phyloP scores from a whole-genome alignment of 2,797 vertebrate species.

The Micromesistius poutassou region DNA sequence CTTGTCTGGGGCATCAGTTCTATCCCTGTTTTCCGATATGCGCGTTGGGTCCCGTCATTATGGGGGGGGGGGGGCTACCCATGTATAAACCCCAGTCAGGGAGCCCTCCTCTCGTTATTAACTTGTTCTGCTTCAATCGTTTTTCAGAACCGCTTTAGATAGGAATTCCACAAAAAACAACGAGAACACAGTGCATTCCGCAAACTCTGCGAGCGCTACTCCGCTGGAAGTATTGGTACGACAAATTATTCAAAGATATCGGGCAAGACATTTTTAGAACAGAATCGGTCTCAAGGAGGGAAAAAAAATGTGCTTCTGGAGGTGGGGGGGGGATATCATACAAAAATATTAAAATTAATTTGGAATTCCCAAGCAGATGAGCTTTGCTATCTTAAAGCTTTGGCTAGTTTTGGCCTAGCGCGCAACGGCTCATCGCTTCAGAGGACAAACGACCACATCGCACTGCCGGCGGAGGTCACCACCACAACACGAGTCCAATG shows the following conservation, averaged over 20 bases:
- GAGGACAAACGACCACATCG: too few species aligned
- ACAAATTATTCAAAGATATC: not conserved
- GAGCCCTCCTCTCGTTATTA: slow-evolving; percentile 32
- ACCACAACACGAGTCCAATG: not conserved
- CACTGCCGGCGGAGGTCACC: too few species aligned
- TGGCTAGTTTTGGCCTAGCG: not conserved
- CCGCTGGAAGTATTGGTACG: slow-evolving; percentile 39
- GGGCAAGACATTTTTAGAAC: not conserved
- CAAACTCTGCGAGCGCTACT: slow-evolving; percentile 43
- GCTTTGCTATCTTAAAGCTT: not conserved
- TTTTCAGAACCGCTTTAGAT: slow-evolving; percentile 56
- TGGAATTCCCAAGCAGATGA: not conserved
- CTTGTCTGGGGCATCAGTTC: not conserved
- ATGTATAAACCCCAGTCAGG: too few species aligned
- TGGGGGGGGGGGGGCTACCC: not conserved
- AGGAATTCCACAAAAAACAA: not conserved
- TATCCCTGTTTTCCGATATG: not conserved
- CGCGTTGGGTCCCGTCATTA: not conserved
- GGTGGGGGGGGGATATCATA: not conserved
- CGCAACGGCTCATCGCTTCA: too few species aligned
- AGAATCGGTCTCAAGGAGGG: not conserved
- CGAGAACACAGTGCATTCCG: slow-evolving; percentile 52
- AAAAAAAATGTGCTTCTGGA: not conserved
- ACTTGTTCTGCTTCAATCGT: slow-evolving; percentile 57
- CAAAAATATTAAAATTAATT: not conserved